Percentiles rank a stretch among this genome's conserved stretches.
Evolutionary conservation across 1,140 invertebrate genomes (phyloP).

Genomic region (Anoplolepis gracilipes): DNA sequence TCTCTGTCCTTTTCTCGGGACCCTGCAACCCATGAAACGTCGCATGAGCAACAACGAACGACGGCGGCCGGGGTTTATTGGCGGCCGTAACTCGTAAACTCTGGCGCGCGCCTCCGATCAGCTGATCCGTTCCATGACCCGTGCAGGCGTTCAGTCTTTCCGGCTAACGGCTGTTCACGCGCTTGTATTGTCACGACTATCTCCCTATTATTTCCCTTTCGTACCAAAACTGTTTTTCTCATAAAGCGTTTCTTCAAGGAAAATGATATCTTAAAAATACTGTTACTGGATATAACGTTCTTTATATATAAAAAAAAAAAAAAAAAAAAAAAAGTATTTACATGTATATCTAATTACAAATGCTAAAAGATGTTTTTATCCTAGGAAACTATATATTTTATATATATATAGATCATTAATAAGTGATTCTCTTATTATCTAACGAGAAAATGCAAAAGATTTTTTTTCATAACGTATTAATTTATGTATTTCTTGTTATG

Average conservation of each 20-base stretch:
- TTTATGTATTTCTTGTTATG: background rate
- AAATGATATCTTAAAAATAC: background rate
- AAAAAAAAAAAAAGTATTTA: too few species aligned
- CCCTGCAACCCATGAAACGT: conserved; percentile 82
- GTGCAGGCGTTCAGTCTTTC: conserved; percentile 73
- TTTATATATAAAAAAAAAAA: too few species aligned
- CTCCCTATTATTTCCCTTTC: background rate
- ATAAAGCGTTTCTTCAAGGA: background rate
- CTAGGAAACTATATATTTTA: background rate
- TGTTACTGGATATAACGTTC: background rate
- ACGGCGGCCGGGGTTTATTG: conserved; percentile 83
- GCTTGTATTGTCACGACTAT: conserved; percentile 42
- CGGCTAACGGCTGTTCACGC: conserved; percentile 72
- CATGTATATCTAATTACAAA: too few species aligned
- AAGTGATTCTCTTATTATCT: background rate
- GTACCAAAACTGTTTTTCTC: background rate
- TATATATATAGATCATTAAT: background rate
- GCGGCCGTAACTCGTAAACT: conserved; percentile 86
- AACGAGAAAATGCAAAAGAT: background rate
- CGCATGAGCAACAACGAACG: conserved; percentile 84
- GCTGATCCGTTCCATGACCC: conserved; percentile 86
- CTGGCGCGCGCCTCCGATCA: conserved; percentile 85
- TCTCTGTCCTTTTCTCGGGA: conserved; percentile 73
- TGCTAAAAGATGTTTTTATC: background rate
- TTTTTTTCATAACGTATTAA: background rate